These are phyloP conservation scores for Osmerus eperlanus DNA, from an alignment of 2,113 vertebrate genomes.

Conservation along the genomic window DNA sequence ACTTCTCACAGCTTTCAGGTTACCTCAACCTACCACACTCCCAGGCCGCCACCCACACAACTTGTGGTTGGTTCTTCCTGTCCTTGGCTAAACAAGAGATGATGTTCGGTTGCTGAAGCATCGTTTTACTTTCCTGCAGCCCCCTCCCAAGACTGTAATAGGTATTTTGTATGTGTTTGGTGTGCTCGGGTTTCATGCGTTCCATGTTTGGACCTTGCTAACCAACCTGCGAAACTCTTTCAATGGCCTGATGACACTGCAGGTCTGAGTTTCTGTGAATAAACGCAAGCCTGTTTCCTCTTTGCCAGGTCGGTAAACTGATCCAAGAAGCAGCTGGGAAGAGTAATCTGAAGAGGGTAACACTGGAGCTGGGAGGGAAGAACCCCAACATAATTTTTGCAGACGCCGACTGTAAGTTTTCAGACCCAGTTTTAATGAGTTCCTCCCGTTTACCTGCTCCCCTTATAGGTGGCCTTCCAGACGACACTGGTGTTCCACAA, in stretches of 20 bases:
- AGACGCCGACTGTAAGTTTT: slow-evolving; percentile 95
- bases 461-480: slow-evolving; percentile 28
- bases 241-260: slow-evolving; percentile 58
- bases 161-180: slow-evolving; percentile 65
- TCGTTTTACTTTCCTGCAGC: slow-evolving; percentile 52
- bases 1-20: slow-evolving; percentile 11
- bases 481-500: slow-evolving; percentile 9
- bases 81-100: slow-evolving; percentile 55
- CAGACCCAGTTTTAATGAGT: slow-evolving; percentile 33
- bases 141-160: slow-evolving; percentile 50
- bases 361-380: slow-evolving; percentile 97
- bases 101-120: slow-evolving; percentile 50
- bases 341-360: slow-evolving; percentile 98
- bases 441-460: slow-evolving; percentile 15
- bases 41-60: slow-evolving; percentile 53
- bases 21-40: slow-evolving; percentile 13
- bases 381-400: slow-evolving; percentile 99
- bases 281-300: slow-evolving; percentile 66
- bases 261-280: slow-evolving; percentile 51
- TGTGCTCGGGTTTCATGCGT: slow-evolving; percentile 58
- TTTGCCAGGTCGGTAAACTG: slow-evolving; percentile 90
- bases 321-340: slow-evolving; percentile 98
- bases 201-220: slow-evolving; percentile 45
- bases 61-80: slow-evolving; percentile 64
- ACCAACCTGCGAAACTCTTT: slow-evolving; percentile 59